A percentile compares a stretch with the other conserved stretches of the same genome.
Conservation (phyloP, 2,888 invertebrate genomes). For the Aspidiotus rigidus region DNA sequence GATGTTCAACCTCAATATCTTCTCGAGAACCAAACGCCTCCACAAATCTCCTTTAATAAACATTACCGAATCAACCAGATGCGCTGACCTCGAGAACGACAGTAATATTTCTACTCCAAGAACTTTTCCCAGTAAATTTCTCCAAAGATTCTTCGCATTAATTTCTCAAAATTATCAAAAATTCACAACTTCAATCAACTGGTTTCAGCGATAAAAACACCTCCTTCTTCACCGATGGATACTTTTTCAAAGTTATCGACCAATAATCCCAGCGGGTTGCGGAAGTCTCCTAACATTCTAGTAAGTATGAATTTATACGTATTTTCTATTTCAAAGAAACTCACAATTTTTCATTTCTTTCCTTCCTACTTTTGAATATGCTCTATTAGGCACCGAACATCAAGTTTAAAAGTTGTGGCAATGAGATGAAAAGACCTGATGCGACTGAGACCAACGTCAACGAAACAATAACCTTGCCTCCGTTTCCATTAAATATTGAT, state of each 20-base stretch:
- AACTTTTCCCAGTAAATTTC: not conserved
- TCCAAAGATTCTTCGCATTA: not conserved
- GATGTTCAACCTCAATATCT: not conserved
- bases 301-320: not conserved
- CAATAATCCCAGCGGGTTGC: not conserved
- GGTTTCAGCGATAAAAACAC: not conserved
- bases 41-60: not conserved
- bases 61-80: not conserved
- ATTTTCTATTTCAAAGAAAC: not conserved
- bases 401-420: too few species aligned
- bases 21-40: not conserved
- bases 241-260: not conserved
- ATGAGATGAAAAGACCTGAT: too few species aligned
- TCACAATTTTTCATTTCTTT: not conserved
- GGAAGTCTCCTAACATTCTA: not conserved
- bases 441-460: too few species aligned
- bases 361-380: not conserved
- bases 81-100: not conserved
- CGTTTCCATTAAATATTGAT: too few species aligned
- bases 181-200: not conserved
- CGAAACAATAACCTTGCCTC: too few species aligned
- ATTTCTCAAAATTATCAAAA: too few species aligned
- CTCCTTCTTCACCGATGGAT: not conserved
- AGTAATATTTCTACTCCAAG: slow-evolving; percentile 6
- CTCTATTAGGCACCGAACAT: too few species aligned